Evolutionary conservation across 2,797 vertebrate genomes (phyloP).

Genomic region (Varecia variegata): DNA sequence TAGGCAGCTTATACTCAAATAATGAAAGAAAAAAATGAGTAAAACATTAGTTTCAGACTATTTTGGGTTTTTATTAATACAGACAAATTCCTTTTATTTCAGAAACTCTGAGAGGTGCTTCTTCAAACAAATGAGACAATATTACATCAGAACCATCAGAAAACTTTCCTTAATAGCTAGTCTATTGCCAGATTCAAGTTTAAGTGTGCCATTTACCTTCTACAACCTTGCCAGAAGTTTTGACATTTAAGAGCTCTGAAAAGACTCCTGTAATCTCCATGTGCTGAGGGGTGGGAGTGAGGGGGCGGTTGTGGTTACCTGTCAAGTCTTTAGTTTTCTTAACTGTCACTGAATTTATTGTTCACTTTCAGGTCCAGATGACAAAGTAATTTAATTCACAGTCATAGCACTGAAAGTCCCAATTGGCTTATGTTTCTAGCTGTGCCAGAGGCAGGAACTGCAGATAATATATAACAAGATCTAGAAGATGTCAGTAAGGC

Average conservation of each 20-base stretch:
- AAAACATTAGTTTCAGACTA: not conserved
- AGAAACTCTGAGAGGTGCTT: not conserved
- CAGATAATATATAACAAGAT: conserved; percentile 45
- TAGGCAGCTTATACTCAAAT: not conserved
- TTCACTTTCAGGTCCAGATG: conserved; percentile 60
- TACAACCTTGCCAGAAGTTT: not conserved
- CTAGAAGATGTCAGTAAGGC: conserved; percentile 29
- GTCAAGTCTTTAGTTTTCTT: conserved; percentile 57
- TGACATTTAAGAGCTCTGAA: conserved; percentile 43
- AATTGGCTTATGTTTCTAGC: conserved; percentile 40
- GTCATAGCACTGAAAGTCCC: conserved; percentile 51
- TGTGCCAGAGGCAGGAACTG: conserved; percentile 41
- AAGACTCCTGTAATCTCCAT: not conserved
- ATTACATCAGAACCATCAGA: not conserved
- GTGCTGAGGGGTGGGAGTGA: not conserved
- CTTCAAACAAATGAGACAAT: not conserved
- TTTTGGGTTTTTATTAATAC: not conserved
- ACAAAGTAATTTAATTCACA: conserved; percentile 62
- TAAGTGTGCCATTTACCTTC: not conserved
- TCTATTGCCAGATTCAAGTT: not conserved
- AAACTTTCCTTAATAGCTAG: not conserved
- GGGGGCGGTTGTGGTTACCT: not conserved
- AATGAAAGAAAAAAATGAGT: not conserved
- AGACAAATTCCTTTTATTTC: not conserved
- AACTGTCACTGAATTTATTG: conserved; percentile 62